A percentile compares a stretch with the other conserved stretches of the same genome.
Evolutionary conservation across 2,113 vertebrate species (phyloP).

Genomic region (Macaca mulatta): DNA sequence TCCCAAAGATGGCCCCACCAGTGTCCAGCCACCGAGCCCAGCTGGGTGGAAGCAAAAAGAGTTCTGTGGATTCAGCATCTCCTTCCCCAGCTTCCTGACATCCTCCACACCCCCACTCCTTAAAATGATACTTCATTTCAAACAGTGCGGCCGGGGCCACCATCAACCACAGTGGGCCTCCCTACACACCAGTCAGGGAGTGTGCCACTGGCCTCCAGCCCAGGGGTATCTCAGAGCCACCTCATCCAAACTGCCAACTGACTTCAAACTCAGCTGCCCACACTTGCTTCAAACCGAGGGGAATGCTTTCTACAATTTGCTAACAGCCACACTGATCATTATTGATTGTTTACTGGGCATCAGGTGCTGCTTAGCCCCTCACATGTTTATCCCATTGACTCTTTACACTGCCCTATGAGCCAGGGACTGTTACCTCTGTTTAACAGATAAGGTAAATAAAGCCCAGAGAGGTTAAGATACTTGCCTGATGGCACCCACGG

Average conservation of each 20-base stretch:
- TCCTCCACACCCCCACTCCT: too few relatives aligned
- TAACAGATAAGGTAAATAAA: background rate
- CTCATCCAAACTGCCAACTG: background rate
- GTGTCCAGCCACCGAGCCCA: background rate
- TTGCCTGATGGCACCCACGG: background rate
- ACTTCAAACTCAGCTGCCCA: background rate
- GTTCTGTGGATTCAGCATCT: background rate
- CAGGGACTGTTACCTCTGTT: background rate
- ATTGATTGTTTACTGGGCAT: fast-evolving
- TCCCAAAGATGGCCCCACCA: background rate
- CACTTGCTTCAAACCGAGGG: background rate
- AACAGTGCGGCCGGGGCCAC: background rate
- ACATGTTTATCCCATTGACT: background rate
- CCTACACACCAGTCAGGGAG: background rate
- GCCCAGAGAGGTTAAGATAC: background rate
- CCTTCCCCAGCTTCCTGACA: background rate
- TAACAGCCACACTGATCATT: too few relatives aligned
- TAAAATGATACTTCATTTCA: background rate
- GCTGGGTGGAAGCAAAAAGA: background rate
- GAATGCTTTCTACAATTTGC: too few relatives aligned
- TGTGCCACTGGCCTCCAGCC: background rate
- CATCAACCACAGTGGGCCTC: background rate
- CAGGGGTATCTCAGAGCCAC: background rate
- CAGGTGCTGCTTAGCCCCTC: background rate
- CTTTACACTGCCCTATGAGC: background rate